Conservation (phyloP, 2,888 invertebrate genomes). For the Marasmarcha lunaedactyla region DNA sequence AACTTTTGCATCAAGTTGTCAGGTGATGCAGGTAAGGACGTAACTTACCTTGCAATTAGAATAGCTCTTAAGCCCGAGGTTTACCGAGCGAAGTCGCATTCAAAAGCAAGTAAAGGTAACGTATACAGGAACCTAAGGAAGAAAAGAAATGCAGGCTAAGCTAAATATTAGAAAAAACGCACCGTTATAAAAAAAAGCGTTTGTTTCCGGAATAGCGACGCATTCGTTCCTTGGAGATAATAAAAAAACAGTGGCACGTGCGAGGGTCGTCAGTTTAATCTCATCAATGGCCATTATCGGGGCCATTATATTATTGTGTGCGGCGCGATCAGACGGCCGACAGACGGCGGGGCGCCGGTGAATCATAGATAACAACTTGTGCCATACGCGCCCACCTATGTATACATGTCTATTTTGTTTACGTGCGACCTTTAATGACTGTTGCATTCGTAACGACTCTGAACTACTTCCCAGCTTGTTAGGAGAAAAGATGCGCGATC, state of each 20-base stretch:
- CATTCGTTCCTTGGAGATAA: conserved; percentile 6
- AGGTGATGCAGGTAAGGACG: no score
- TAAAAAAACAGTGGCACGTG: conserved; percentile 30
- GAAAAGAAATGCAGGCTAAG: no score
- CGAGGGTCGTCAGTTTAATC: conserved; percentile 46
- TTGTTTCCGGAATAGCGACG: not conserved
- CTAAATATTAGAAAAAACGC: no score
- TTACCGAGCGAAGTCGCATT: no score
- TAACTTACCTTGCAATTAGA: no score
- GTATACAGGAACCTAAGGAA: no score
- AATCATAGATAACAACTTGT: conserved; percentile 60
- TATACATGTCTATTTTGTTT: conserved; percentile 34
- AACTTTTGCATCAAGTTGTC: no score
- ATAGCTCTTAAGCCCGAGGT: no score
- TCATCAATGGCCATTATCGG: conserved; percentile 54
- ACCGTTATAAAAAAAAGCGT: no score
- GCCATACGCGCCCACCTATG: conserved; percentile 53
- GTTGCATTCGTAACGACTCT: conserved; percentile 10
- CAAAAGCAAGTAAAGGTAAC: no score
- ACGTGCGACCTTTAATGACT: conserved; percentile 59
- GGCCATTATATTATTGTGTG: conserved; percentile 37
- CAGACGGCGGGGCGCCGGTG: conserved; percentile 65
- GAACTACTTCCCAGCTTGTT: conserved; percentile 5
- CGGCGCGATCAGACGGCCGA: conserved; percentile 51
- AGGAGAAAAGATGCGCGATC: no score